Evolutionary conservation across 1,140 invertebrate genomes (phyloP), one percentile per base, ranked within the genome.

Genomic region (Saccostrea echinata): DNA sequence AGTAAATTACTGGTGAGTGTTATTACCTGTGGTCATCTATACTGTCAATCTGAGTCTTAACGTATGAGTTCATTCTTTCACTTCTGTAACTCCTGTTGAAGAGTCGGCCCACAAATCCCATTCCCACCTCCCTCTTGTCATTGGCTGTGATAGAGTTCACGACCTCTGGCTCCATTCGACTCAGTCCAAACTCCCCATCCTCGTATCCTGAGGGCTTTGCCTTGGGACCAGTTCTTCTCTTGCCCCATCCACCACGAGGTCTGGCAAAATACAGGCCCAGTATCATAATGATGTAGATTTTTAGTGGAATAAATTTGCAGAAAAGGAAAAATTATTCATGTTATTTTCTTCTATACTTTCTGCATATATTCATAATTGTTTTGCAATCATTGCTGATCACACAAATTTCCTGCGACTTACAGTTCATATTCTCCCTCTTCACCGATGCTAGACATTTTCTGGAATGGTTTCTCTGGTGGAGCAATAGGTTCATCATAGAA

Each of bases 21-120:
- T 43, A 43, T 43, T 87, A 95, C 95, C 95, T 96, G 95, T 99
- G 97, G 95, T 99, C 98, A 92, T 98, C 97, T 92, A 99, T 96
- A 93, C 98, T 97, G 93, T 99, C 98, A 88, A 99, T 94, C 94
- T 98, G 97, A 85, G 96, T 96, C 87, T 96, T 96, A 3, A 98
- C 96, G 84, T 97, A 96, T 12, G 96, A 96, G 64, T 97, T 96
- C 30, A 95, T 91, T 84, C 93, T 90, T 55, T 94, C 94, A 90
- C 93, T 94, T 11, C 92, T 90, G 64, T 95, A 93, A 82, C 92
- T 94, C 88, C 96, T 97, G 96, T 97, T 96, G 91, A 97, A 97
- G 91, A 97, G 96, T 92, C 96, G 95, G 55, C 97, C 97, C 80
- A 98, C 96, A 91, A 98, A 96, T 71, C 97, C 97, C 97, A 97